Evolutionary conservation across 2,797 vertebrate genomes (phyloP), one percentile per base, ranked within the genome.

Genomic region (Tangara arthus): DNA sequence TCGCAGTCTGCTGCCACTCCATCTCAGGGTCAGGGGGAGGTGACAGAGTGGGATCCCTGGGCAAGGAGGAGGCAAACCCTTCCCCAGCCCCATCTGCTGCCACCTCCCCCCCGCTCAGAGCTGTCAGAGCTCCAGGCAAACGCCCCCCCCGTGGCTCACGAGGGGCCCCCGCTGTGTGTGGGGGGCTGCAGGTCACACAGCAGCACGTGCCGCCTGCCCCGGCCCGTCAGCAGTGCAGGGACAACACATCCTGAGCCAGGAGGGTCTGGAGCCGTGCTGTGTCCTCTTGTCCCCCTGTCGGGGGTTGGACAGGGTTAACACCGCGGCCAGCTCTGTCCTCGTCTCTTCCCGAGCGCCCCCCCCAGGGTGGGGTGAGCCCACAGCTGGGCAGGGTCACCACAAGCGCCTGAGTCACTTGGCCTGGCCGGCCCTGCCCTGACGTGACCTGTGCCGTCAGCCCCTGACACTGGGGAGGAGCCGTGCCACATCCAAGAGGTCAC

Each of bases 391-490:
- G 96, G 92, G 95, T 96, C 95, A 95, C 93, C 61, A 7, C 61
- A 86, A 39, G 21, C 0, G 88, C 85, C 90, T 95, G 96, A 96
- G 93, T 96, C 96, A 96, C 90, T 96, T 83, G 96, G 96, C 92
- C 30, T 8, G 2, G 24, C 16, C 1, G 0, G 72, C 80, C 44
- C 64, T 93, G 93, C 82, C 93, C 93, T 4, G 44, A 79, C 32
- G 0, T 47, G 86, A 91, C 88, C 88, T 12, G 39, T 82, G 85
- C 79, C 0, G 61, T 87, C 92, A 94, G 70, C 46, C 66, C 60
- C 61, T 9, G 10, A 34, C 27, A 5, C 28, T 1, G 5, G 52
- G 39, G 61, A 91, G 68, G 60, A 73, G 82, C 66, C 12, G 66
- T 28, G 75, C 75, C 17, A 6, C 30, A 5, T 37, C 65, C 44